Evolutionary conservation across 2,888 invertebrate genomes (phyloP).

Genomic region (Epinotia bilunana): DNA sequence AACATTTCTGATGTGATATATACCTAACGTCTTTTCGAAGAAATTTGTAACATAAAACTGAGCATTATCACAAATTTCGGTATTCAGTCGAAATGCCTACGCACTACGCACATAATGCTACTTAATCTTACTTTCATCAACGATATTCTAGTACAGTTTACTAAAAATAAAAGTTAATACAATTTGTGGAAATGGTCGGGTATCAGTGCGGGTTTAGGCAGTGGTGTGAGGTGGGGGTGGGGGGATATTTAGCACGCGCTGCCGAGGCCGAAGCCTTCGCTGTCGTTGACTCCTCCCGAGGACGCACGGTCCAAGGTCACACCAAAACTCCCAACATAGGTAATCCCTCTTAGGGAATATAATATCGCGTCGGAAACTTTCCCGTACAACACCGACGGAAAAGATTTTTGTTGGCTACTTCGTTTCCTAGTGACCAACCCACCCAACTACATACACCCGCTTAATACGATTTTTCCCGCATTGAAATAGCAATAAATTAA

Average conservation of each 20-base stretch:
- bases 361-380: slow-evolving; percentile 40
- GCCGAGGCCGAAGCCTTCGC: slow-evolving; percentile 64
- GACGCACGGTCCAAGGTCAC: slow-evolving; percentile 76
- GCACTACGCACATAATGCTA: background rate
- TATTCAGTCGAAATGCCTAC: background rate
- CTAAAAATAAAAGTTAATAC: slow-evolving; percentile 55
- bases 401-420: slow-evolving; percentile 4
- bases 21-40: too few relatives aligned
- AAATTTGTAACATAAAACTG: background rate
- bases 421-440: slow-evolving; percentile 15
- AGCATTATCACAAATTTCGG: background rate
- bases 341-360: slow-evolving; percentile 39
- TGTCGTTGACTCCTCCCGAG: slow-evolving; percentile 80
- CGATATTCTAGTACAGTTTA: slow-evolving; percentile 34
- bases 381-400: slow-evolving; percentile 10
- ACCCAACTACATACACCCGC: background rate
- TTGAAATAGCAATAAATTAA: too few relatives aligned
- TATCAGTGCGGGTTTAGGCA: slow-evolving; percentile 48
- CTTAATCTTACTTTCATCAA: slow-evolving; percentile 5
- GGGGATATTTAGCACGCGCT: slow-evolving; percentile 58
- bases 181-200: slow-evolving; percentile 64
- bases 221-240: slow-evolving; percentile 51
- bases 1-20: too few relatives aligned
- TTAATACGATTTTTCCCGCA: too few relatives aligned
- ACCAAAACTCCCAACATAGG: slow-evolving; percentile 55